phyloP scores from a whole-genome alignment of 2,113 vertebrate genomes.

The Daboia siamensis region DNA sequence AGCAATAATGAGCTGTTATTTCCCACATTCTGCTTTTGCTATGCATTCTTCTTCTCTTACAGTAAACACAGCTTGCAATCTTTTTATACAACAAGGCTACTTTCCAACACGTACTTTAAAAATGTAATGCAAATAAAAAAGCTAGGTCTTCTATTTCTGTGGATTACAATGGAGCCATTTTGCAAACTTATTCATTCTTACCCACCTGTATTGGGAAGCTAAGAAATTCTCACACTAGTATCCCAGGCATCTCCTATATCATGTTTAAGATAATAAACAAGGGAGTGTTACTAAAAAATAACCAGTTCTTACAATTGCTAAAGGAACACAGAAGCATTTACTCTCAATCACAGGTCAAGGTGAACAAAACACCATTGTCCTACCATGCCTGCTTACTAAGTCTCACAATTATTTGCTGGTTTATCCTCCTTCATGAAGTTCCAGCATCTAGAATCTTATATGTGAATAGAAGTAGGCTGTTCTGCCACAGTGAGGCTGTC shows the following conservation, averaged over 20 bases:
- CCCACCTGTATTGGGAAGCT: slow-evolving; percentile 42
- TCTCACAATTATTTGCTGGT: not conserved
- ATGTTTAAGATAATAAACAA: slow-evolving; percentile 40
- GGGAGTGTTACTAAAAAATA: not conserved
- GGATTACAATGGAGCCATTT: not conserved
- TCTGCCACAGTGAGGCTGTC: not conserved
- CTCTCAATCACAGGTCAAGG: slow-evolving; percentile 25
- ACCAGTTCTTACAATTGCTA: slow-evolving; percentile 25
- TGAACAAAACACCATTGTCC: slow-evolving; percentile 40
- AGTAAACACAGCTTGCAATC: slow-evolving; percentile 56
- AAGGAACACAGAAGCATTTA: slow-evolving; percentile 14
- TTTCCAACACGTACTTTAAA: slow-evolving; percentile 54
- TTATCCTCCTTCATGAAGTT: not conserved
- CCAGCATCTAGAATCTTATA: slow-evolving; percentile 3
- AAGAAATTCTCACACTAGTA: slow-evolving; percentile 44
- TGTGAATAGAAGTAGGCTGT: not conserved
- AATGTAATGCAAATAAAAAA: slow-evolving; percentile 28
- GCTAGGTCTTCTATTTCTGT: slow-evolving; percentile 21
- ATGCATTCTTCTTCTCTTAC: slow-evolving; percentile 59
- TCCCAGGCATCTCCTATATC: slow-evolving; percentile 49
- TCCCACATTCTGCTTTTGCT: slow-evolving; percentile 60
- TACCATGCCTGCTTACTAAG: slow-evolving; percentile 22
- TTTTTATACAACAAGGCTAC: slow-evolving; percentile 34
- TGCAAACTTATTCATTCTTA: slow-evolving; percentile 41
- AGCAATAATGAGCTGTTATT: slow-evolving; percentile 44